Evolutionary conservation across 2,797 vertebrate genomes (phyloP), one percentile per base, ranked within the genome.

Genomic region (Danio jaintianensis): DNA sequence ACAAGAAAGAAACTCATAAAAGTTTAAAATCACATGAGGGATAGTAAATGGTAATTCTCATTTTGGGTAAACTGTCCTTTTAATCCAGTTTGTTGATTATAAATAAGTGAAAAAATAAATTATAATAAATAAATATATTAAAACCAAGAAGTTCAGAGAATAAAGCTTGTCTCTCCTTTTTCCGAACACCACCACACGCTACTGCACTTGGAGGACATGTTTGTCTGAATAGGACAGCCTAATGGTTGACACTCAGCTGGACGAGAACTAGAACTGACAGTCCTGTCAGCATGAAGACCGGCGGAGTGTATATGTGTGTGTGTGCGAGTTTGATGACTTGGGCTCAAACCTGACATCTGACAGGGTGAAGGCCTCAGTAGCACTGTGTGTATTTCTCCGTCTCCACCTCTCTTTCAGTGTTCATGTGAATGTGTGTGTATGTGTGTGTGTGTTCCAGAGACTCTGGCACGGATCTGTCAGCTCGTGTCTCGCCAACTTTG

Each of bases 401-500:
- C 18, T 62, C 67, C 48, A 55, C 56, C 78, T 55, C 22, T 70
- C 38, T 42, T 71, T 52, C 67, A 63, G 22, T 42, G 64, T 42
- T 61, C 15, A 42, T 71, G 40, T 74, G 62, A 45, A 78, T 47
- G 16, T 62, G 40, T 13, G 29, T 29, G 66, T 82, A 61, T 67
- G 12, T 64, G 29, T 29, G 66, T 82, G 61, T 67, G 12, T 64
- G 56, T 71, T 53, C 52, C 15, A 43, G 52, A 43, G 52, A 61
- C 42, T 59, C 80, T 87, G 89, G 89, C 89, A 85, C 83, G 83
- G 89, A 89, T 87, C 92, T 93, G 92, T 93, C 92, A 91, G 82
- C 83, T 89, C 75, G 75, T 86, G 90, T 93, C 90, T 90, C 84
- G 84, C 89, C 90, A 90, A 89, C 89, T 89, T 91, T 88, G 90